phyloP scores from a whole-genome alignment of 2,888 invertebrate genomes.

The Nymphalis urticae region DNA sequence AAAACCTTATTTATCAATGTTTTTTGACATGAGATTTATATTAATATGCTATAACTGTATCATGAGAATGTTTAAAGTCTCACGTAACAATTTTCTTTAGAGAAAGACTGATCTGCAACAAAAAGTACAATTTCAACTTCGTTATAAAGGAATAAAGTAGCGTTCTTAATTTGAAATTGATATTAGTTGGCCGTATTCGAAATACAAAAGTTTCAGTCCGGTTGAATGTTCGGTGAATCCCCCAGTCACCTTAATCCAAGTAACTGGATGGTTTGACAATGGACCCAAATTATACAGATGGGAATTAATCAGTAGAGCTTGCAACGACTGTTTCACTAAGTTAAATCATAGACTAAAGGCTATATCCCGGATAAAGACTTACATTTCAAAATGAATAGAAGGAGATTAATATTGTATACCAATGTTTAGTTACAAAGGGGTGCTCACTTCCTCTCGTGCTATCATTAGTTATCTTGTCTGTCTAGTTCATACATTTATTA shows the following conservation, averaged over 20 bases:
- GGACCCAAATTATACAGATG: constrained; percentile 51
- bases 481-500: background rate
- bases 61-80: no score
- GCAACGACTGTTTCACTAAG: constrained; percentile 36
- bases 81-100: no score
- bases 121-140: no score
- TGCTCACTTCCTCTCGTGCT: background rate
- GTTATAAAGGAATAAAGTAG: background rate
- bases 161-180: constrained; percentile 1
- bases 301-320: constrained; percentile 50
- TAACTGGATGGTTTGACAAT: constrained; percentile 46
- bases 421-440: constrained; percentile 16
- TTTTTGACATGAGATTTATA: no score
- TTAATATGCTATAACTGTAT: no score
- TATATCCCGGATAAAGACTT: constrained; percentile 23
- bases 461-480: background rate
- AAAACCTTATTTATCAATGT: no score
- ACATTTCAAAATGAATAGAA: constrained; percentile 31
- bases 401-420: constrained; percentile 30
- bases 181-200: background rate
- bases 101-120: no score
- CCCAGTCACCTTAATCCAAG: constrained; percentile 39
- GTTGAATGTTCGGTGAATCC: constrained; percentile 32
- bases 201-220: constrained; percentile 25
- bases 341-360: constrained; percentile 35